Base-by-base conservation (phyloP, 2,888 invertebrate species). In the Keiferia lycopersicella region DNA sequence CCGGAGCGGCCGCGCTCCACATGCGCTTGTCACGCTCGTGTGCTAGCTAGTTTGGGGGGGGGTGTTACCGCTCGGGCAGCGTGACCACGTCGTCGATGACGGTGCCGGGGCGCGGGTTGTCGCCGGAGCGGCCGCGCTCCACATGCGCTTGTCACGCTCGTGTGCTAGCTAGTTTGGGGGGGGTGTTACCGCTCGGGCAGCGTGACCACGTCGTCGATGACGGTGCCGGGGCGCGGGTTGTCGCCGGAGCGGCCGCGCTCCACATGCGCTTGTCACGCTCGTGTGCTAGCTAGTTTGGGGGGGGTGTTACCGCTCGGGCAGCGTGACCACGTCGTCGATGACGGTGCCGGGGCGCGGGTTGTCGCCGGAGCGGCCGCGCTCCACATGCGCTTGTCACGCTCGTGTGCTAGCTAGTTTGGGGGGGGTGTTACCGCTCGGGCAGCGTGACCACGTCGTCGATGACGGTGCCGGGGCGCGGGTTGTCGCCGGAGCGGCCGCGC, bases 341-440 rank as follows among this genome's bases (percentile, higher is more conserved):
- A 98, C 91, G 0, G 98, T 98, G 1, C 98, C 98, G 0, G 98
- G 96, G 0, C 91, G 92, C 0, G 98, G 98, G 84, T 96, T 96
- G 6, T 81, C 79, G 0, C 83, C 80, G 0, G 67, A 64, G 0
- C 80, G 76, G 0, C 82, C 83, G 0, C 77, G 78, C 3, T 82
- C 80, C n/a, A 88, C 71, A 96, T 89, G 0, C 96, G 91, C 0
- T 96, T 95, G 72, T 96, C 64, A 68, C n/a, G n/a, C n/a, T n/a
- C n/a, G n/a, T 26, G 6, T 26, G 26, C 2, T 26, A 26, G n/a
- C n/a, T n/a, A 26, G 6, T 2, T 26, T 4, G 71, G 2, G 26
- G 26, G 3, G 6, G 6, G 26, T 26, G 6, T 26, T 68, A 93
- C 88, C 94, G 86, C 75, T 96, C 94, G 0, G 97, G 97, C 65